Evolutionary conservation across 37 sponge, comb jelly and placozoan genomes (phyloP), one percentile per base, ranked within the genome.

Genomic region (Agelas oroides): DNA sequence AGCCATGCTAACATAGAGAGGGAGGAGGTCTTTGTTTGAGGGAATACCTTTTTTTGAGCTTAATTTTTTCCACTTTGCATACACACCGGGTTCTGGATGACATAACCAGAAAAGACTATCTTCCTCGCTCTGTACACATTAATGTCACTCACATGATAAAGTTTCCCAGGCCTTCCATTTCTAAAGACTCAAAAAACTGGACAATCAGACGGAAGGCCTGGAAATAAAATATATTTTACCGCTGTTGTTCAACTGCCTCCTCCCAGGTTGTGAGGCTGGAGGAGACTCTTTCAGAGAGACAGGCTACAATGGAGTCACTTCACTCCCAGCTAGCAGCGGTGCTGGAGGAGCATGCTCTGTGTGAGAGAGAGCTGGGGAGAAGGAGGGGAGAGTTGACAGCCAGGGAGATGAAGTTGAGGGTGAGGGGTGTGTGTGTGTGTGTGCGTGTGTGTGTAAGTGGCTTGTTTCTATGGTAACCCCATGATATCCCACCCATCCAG

Each of bases 361-460:
- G 13, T 66, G 76, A 81, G 68, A 73, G 33, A 53, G 88, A 88
- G 31, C 2, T 88, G 39, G 61, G 70, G 56, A 38, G 39, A 38
- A 80, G n/a, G 34, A 52, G 17, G 16, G 35, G 15, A 32, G 65
- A 46, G 5, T 46, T 88, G 12, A 23, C 76, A 8, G 18, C 68
- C n/a, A 11, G 71, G 12, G 87, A 78, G 55, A 2, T 0, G 2
- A 24, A 74, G 39, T 66, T 84, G 24, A 66, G 53, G 66, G 67
- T 65, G 32, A 27, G 16, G 24, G 15, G 8, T 30, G 34, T 27
- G 59, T 32, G 14, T 62, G 25, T 31, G 46, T 46, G 46, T 46
- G 46, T 46, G 46, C 20, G 20, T 72, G 15, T 75, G 32, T 27
- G 46, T 46, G 46, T 46, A 8, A 12, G 46, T 8, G 8, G 46